Evolutionary conservation across 2,888 invertebrate genomes (phyloP).

Genomic region (Caenorhabditis becei): DNA sequence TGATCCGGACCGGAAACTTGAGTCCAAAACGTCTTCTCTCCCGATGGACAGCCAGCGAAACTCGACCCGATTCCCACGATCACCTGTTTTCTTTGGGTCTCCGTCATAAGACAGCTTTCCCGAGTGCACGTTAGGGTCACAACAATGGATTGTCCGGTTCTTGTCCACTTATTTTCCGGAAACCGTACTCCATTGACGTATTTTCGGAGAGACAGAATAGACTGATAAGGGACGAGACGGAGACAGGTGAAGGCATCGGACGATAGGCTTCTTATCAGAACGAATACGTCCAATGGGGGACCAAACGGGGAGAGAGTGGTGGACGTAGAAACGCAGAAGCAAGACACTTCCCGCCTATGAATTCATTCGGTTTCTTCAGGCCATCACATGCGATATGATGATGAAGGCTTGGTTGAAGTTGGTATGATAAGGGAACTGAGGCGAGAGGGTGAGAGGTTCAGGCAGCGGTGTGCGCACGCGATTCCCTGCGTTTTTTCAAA

Average conservation of each 20-base stretch:
- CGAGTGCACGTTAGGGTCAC: slow-evolving; percentile 14
- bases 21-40: slow-evolving; percentile 5
- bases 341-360: slow-evolving; percentile 6
- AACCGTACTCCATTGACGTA: slow-evolving; percentile 1
- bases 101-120: slow-evolving; percentile 3
- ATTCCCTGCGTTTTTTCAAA: slow-evolving; percentile 7
- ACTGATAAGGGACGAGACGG: not conserved
- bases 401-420: slow-evolving; percentile 8
- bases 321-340: slow-evolving; percentile 3
- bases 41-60: slow-evolving; percentile 9
- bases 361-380: slow-evolving; percentile 11
- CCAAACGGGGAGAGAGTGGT: not conserved
- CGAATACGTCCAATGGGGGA: not conserved
- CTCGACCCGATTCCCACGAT: slow-evolving; percentile 48
- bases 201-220: not conserved
- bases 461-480: slow-evolving; percentile 26
- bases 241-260: slow-evolving; percentile 7
- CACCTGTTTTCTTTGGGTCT: slow-evolving; percentile 37
- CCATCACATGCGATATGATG: slow-evolving; percentile 37
- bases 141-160: slow-evolving; percentile 19
- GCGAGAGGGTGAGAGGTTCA: not conserved
- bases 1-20: slow-evolving; percentile 9
- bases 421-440: slow-evolving; percentile 20
- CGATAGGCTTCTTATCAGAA: slow-evolving; percentile 12
- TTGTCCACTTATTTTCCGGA: slow-evolving; percentile 1